Evolutionary conservation across 2,113 vertebrate species (phyloP), one percentile per base, ranked within the genome.

Genomic region (Copsychus sechellarum): DNA sequence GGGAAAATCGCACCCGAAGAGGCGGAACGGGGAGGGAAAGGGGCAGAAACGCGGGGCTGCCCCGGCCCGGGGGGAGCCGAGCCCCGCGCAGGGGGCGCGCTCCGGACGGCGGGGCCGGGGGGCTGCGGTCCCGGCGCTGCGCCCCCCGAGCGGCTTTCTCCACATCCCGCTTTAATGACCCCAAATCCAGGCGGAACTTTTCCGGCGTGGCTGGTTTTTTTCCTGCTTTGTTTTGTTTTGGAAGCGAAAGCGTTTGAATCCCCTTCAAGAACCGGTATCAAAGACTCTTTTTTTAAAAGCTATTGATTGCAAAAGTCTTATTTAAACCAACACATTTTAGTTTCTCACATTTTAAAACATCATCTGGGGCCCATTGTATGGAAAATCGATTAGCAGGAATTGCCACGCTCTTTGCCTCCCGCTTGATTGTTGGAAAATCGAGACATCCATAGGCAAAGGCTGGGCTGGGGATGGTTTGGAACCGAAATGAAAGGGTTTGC

Each of bases 331-430:
- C 96, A 96, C 97, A 97, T 96, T 96, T 97, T 94, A 96, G 95
- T 97, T 97, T 97, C 97, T 96, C 97, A 96, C 96, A 97, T 97
- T 97, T 97, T 97, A 97, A 96, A 97, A 92, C 96, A 96, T 97
- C 96, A 96, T 97, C 96, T 97, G 97, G 96, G 96, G 97, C 96
- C 95, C 95, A 95, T 97, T 97, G 96, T 97, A 97, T 95, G 93
- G 96, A 94, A 94, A 97, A 97, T 97, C 97, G 97, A 97, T 97
- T 92, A 85, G 96, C 95, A 96, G 97, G 96, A 97, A 97, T 97
- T 97, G 97, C 97, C 95, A 96, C 96, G 96, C 94, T 97, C 95
- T 97, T 97, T 93, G 96, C 96, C 92, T 97, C 92, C 94, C 90
- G 90, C 92, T 96, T 96, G 96, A 96, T 97, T 96, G 97, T 97